Percentiles rank a stretch among this genome's conserved stretches.
Evolutionary conservation across 2,797 vertebrate species (phyloP).

Genomic region (Florisuga fusca): DNA sequence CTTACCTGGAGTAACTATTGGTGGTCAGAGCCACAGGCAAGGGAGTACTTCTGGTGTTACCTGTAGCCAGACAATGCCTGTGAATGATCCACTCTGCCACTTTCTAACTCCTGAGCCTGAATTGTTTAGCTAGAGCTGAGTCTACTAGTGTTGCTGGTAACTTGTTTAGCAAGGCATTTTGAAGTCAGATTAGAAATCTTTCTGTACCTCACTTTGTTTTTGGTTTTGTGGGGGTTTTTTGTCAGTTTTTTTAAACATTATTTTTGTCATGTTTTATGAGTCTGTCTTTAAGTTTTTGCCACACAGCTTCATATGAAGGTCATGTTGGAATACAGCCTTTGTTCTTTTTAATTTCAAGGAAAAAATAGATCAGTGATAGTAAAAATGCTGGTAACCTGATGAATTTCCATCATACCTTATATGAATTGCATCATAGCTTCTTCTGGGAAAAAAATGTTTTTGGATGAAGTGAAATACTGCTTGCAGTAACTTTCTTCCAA

Average conservation of each 20-base stretch:
- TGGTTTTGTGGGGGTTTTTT: no score
- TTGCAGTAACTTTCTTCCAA: background rate
- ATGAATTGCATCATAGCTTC: background rate
- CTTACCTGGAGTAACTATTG: background rate
- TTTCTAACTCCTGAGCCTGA: background rate
- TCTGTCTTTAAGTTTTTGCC: background rate
- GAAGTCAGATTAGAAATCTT: background rate
- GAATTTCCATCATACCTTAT: background rate
- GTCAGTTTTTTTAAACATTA: no score
- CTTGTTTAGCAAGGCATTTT: background rate
- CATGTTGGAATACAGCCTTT: background rate
- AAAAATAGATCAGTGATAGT: background rate
- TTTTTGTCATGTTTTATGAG: background rate
- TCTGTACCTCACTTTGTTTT: no score
- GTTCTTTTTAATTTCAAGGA: background rate
- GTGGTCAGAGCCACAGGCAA: background rate
- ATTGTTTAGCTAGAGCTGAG: background rate
- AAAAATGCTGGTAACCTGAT: background rate
- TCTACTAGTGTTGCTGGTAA: background rate
- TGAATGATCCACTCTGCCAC: background rate
- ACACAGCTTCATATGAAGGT: background rate
- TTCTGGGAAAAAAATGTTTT: background rate
- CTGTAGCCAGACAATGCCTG: accelerated
- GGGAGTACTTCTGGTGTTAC: background rate
- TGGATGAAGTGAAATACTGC: background rate